Evolutionary conservation across 2,797 vertebrate species (phyloP).

Genomic region (Neosilurus mollespiculum): DNA sequence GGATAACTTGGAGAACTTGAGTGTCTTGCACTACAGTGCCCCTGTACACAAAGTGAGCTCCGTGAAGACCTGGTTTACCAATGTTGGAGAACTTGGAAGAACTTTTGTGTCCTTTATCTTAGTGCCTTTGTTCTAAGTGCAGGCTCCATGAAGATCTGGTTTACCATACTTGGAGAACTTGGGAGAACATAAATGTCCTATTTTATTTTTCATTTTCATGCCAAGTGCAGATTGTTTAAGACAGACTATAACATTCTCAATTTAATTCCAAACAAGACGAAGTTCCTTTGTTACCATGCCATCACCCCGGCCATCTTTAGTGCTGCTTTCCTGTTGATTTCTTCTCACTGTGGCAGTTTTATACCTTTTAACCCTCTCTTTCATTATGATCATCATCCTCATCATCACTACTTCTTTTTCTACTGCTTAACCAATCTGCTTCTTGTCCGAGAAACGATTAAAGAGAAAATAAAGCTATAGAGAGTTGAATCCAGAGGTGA

Average conservation of each 20-base stretch:
- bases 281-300: neutral
- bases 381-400: constrained; percentile 7
- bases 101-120: too few relatives aligned
- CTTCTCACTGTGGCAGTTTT: neutral
- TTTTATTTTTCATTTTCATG: neutral
- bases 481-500: neutral
- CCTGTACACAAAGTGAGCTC: too few relatives aligned
- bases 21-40: too few relatives aligned
- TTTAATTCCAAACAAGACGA: neutral
- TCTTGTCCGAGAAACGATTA: constrained; percentile 2
- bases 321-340: neutral
- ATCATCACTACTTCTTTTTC: neutral
- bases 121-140: too few relatives aligned
- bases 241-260: neutral
- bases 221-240: neutral
- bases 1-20: too few relatives aligned
- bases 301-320: neutral
- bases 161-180: too few relatives aligned
- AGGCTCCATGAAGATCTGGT: too few relatives aligned
- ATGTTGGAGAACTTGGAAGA: too few relatives aligned
- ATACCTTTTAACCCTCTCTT: neutral
- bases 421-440: constrained; percentile 1
- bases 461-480: constrained; percentile 17
- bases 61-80: too few relatives aligned
- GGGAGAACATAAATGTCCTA: too few relatives aligned